Base-by-base conservation (phyloP, 30 jellyfish, hydroid and myxozoan species). In the Rhopilema esculentum region DNA sequence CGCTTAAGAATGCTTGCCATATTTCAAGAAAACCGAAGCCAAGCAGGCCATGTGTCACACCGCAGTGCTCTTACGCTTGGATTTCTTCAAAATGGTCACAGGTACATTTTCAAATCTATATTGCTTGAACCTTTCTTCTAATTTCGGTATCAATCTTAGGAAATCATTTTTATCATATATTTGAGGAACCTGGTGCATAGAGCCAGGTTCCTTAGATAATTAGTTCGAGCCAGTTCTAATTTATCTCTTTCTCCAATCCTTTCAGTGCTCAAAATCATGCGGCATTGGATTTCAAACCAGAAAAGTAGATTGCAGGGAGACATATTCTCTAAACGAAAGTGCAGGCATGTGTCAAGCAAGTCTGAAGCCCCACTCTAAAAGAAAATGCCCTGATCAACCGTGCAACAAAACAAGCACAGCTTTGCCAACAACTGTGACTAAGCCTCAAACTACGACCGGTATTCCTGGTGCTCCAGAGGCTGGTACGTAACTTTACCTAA, bases 1-100 rank as follows among this genome's bases (percentile, higher is more conserved):
- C 99, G 0, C 19, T 90, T 16, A 78, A 70, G 66, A 83, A 82
- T 51, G 97, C 99, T 22, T 95, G 99, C 84, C 74, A 78, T n/a
- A 23, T 27, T n/a, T 49, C 90, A 0, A 88, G 68, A 9, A 90
- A 90, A 62, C 99, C 99, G 30, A 57, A 67, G 8, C 52, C 86
- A 31, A 70, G 73, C 8, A 28, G 30, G 51, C 57, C 25, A 40
- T 94, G 98, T 82, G 33, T 69, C 23, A 83, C 97, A 15, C 94
- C 96, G 26, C 81, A 53, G 49, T 86, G 97, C 74, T 77, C 91
- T 7, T 91, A 91, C 72, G 91, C 77, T 33, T 91, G 97, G 97
- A 84, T 84, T 53, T 90, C 94, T 17, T 79, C 92, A 31, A 62
- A 75, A 21, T 91, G 97, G 97, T 40, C 92, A 0, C 25, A 75